Evolutionary conservation across 2,888 invertebrate species (phyloP).

Genomic region (Phorcus lineatus): DNA sequence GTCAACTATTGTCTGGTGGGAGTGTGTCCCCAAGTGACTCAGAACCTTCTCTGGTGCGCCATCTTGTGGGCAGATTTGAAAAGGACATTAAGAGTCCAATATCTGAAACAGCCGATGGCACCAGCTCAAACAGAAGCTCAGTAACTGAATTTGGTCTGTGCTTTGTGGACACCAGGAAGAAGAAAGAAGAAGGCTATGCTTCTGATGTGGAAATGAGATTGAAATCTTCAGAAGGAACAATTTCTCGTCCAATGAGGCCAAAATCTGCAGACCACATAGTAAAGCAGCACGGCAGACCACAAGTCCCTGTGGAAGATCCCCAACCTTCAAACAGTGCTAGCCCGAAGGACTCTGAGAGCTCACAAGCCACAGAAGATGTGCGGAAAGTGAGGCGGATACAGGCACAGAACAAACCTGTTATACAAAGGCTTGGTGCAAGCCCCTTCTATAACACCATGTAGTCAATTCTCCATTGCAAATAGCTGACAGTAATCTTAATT

Average conservation of each 20-base stretch:
- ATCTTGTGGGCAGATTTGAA: constrained; percentile 58
- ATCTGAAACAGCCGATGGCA: constrained; percentile 3
- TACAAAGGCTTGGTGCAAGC: constrained; percentile 78
- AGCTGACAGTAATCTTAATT: no score
- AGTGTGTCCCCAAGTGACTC: neutral
- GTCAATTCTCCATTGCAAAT: neutral
- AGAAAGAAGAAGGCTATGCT: neutral
- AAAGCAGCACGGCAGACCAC: neutral
- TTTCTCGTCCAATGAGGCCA: neutral
- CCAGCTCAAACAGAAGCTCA: constrained; percentile 17
- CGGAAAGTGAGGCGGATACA: constrained; percentile 78
- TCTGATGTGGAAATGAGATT: neutral
- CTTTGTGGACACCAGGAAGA: neutral
- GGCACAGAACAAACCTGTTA: constrained; percentile 93
- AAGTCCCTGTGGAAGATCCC: neutral
- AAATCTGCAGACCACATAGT: neutral
- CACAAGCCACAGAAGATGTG: neutral
- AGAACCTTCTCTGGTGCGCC: constrained; percentile 45
- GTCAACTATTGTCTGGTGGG: neutral
- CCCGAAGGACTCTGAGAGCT: neutral
- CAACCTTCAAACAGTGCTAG: no score
- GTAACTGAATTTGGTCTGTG: neutral
- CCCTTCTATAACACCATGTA: constrained; percentile 67
- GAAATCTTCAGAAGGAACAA: neutral
- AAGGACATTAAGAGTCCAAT: constrained; percentile 29